Conservation (phyloP, 2,888 invertebrate species). For the Synanthedon vespiformis region DNA sequence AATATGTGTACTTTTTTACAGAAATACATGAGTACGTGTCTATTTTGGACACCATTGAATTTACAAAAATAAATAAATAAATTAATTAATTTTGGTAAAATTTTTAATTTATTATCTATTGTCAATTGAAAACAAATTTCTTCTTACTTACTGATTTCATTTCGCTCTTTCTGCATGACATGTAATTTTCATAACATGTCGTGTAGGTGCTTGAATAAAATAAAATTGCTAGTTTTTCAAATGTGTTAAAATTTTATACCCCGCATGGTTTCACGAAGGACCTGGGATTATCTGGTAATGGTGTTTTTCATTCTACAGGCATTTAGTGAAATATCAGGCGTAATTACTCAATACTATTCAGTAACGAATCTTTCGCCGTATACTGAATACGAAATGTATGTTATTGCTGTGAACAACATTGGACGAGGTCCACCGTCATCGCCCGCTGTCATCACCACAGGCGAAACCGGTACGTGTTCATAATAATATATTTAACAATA, state of each 20-base stretch:
- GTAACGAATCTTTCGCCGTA: slow-evolving; percentile 92
- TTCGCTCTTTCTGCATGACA: no score
- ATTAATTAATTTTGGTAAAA: not conserved
- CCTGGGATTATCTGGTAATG: no score
- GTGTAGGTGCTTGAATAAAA: no score
- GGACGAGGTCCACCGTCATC: slow-evolving; percentile 92
- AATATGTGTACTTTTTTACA: not conserved
- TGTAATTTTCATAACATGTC: no score
- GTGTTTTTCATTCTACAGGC: slow-evolving; percentile 64
- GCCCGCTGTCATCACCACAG: slow-evolving; percentile 92
- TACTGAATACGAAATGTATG: slow-evolving; percentile 96
- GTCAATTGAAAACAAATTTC: no score
- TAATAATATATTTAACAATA: not conserved
- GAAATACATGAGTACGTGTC: not conserved
- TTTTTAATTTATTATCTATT: not conserved
- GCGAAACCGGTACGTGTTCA: slow-evolving; percentile 87
- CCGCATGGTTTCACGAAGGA: no score
- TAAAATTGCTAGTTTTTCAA: no score
- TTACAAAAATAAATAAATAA: not conserved
- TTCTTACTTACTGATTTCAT: no score
- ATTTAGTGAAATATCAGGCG: slow-evolving; percentile 92
- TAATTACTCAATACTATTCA: slow-evolving; percentile 92
- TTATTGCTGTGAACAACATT: slow-evolving; percentile 94
- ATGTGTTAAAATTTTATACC: no score
- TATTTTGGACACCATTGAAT: no score